Conservation (phyloP, 2,888 invertebrate genomes). For the Hydrotaea diabolus region DNA sequence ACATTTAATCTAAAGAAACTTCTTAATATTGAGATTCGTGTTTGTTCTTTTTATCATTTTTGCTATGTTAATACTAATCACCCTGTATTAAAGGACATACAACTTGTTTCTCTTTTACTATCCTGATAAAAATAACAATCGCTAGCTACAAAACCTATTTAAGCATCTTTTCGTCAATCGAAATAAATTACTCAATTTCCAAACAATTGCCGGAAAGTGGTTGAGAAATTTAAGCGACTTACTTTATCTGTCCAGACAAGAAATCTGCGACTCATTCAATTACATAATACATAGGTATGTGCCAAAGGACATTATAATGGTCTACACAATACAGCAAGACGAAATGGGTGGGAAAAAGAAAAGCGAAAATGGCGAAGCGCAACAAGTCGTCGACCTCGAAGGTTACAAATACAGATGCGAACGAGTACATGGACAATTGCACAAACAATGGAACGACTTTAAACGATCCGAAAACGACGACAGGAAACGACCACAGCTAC, state of each 20-base stretch:
- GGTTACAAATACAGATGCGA: constrained; percentile 50
- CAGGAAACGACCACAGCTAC: constrained; percentile 68
- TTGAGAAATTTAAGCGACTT: not conserved
- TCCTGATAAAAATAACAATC: too few relatives aligned
- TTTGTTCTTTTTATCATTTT: too few relatives aligned
- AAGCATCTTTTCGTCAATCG: too few relatives aligned
- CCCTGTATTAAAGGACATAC: too few relatives aligned
- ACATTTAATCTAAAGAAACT: too few relatives aligned
- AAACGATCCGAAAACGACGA: constrained; percentile 67
- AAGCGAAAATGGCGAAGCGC: constrained; percentile 64
- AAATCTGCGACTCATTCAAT: not conserved
- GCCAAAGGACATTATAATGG: not conserved
- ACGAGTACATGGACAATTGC: not conserved
- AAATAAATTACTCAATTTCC: too few relatives aligned
- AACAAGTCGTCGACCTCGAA: constrained; percentile 72
- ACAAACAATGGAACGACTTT: constrained; percentile 59
- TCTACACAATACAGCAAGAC: not conserved
- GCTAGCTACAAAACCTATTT: too few relatives aligned
- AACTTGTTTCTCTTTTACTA: too few relatives aligned
- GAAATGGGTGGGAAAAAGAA: not conserved
- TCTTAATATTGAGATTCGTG: too few relatives aligned
- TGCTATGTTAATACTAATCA: too few relatives aligned
- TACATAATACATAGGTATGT: constrained; percentile 7
- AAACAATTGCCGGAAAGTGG: not conserved
- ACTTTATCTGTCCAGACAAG: not conserved